phyloP scores from a whole-genome alignment of 2,888 invertebrate genomes.

The Temnothorax ravouxi region DNA sequence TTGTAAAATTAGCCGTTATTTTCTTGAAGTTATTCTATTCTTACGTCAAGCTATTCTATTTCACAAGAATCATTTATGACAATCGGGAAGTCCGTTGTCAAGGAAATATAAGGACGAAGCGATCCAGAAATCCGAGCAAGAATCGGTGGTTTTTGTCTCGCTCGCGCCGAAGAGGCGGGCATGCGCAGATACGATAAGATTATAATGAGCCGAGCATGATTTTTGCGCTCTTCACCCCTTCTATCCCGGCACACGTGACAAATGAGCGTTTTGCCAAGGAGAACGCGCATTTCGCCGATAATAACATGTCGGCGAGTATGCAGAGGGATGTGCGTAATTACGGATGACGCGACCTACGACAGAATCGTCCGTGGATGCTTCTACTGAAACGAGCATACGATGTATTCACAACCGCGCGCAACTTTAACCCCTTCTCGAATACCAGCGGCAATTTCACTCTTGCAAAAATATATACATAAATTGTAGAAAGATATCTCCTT shows the following conservation, averaged over 20 bases:
- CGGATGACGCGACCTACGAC: constrained; percentile 66
- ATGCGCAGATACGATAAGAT: constrained; percentile 37
- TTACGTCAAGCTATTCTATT: constrained; percentile 9
- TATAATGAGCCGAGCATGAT: constrained; percentile 49
- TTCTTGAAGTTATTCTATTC: constrained; percentile 7
- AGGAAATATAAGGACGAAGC: constrained; percentile 4
- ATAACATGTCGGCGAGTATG: constrained; percentile 67
- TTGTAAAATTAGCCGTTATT: constrained; percentile 5
- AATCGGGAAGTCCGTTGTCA: constrained; percentile 22
- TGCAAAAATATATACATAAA: neutral
- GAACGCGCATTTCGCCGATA: constrained; percentile 69
- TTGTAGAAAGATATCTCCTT: neutral
- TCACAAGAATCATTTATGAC: constrained; percentile 32
- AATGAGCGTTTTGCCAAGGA: constrained; percentile 58
- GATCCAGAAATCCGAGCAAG: neutral
- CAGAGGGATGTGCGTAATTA: constrained; percentile 70
- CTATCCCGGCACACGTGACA: constrained; percentile 57
- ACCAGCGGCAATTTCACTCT: constrained; percentile 5
- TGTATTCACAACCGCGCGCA: constrained; percentile 14
- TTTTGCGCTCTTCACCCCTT: constrained; percentile 50
- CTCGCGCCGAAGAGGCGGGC: neutral
- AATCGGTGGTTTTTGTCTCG: constrained; percentile 28
- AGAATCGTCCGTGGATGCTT: constrained; percentile 38
- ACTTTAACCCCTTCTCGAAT: constrained; percentile 31
- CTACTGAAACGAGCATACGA: constrained; percentile 36